phyloP scores from a whole-genome alignment of 2,888 invertebrate genomes.

The Eremobia ochroleuca region DNA sequence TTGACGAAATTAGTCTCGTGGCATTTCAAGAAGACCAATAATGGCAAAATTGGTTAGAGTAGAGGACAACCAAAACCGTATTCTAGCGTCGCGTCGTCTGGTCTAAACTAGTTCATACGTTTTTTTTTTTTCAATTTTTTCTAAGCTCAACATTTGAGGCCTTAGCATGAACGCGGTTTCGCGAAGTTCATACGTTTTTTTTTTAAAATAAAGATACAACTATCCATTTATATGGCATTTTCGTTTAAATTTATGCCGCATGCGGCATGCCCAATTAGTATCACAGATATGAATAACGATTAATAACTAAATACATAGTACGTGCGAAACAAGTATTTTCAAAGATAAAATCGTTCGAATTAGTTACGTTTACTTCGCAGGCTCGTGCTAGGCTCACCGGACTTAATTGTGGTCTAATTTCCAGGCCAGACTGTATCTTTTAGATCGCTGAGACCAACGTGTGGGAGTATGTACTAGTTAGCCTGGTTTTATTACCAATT shows the following conservation, averaged over 20 bases:
- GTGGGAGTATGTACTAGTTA: neutral
- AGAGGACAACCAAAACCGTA: neutral
- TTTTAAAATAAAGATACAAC: neutral
- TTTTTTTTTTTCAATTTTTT: no score
- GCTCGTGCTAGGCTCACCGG: neutral
- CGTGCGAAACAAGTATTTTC: neutral
- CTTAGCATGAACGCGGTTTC: neutral
- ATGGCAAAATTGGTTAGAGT: neutral
- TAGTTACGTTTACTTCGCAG: neutral
- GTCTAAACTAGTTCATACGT: no score
- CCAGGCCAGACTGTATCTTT: neutral
- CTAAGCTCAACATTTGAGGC: neutral
- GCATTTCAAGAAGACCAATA: neutral
- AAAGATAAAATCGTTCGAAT: neutral
- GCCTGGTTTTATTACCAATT: constrained; percentile 26
- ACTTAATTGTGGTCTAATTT: neutral
- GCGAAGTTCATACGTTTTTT: neutral
- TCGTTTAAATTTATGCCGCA: neutral
- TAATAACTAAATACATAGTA: neutral
- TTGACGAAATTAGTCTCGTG: neutral
- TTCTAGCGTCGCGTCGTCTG: neutral
- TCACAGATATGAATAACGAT: neutral
- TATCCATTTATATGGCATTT: neutral
- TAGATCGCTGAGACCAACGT: neutral
- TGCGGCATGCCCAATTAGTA: neutral